phyloP scores from a whole-genome alignment of 2,113 vertebrate genomes.

The Naja naja region DNA sequence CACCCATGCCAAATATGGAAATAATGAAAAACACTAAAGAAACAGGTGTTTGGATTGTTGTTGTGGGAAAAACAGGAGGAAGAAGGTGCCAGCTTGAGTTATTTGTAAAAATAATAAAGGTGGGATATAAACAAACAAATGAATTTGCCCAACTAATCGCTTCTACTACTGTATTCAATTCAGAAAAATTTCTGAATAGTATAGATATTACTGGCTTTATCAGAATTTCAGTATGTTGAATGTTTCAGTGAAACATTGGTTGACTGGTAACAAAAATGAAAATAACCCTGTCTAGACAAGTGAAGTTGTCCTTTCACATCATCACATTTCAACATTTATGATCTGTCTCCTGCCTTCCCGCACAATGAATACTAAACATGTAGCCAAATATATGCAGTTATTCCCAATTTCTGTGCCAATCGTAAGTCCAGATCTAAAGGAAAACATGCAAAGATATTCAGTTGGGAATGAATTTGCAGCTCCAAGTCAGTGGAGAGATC shows the following conservation, averaged over 20 bases:
- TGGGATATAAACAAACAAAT: neutral
- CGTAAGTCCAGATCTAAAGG: neutral
- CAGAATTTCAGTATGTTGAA: neutral
- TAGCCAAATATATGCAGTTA: neutral
- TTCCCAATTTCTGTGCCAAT: neutral
- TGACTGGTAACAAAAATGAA: slow-evolving; percentile 9
- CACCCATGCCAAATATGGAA: neutral
- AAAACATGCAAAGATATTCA: neutral
- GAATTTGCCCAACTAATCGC: neutral
- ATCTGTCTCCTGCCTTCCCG: neutral
- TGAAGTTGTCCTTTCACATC: neutral
- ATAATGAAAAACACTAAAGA: neutral
- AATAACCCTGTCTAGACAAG: neutral
- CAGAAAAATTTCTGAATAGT: neutral
- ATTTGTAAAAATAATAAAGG: neutral
- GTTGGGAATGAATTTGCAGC: neutral
- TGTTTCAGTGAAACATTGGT: no score
- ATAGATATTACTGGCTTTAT: neutral
- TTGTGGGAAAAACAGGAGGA: neutral
- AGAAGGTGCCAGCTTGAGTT: neutral
- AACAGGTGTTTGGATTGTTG: neutral
- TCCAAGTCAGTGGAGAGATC: neutral
- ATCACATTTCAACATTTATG: neutral
- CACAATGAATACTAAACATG: neutral
- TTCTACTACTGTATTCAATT: neutral